Base-by-base conservation (phyloP, 2,888 invertebrate genomes). In the Cantharis rustica region DNA sequence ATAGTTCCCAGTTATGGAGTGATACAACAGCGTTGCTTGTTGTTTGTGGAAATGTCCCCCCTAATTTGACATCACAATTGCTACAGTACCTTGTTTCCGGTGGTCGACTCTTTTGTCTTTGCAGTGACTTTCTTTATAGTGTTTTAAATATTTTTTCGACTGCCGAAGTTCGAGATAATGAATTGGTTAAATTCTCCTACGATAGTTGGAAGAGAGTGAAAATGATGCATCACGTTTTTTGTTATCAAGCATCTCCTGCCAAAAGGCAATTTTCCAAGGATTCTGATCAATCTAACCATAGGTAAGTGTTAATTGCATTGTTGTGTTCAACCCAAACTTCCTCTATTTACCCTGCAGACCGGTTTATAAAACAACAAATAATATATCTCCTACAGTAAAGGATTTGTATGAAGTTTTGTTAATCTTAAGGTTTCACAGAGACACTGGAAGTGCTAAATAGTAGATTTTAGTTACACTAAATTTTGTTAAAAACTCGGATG, bases 161-260 rank as follows among this genome's bases (percentile, higher is more conserved):
- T 72, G 95, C 95, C 9, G 96, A 96, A 90, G 95, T 95, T 61
- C 92, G 95, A 20, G 95, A 95, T 88, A 94, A 94, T 85, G 95
- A 96, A 87, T 88, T 96, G 70, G 96, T 95, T 1, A 93, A 94
- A 81, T 96, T 96, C 86, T 93, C 94, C 2, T 96, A 95, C 82
- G 95, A 94, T 79, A 93, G 93, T 86, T 96, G 96, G 95, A 93
- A 94, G 84, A 92, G 94, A 5, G 94, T 95, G 0, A 93, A 93
- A 85, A 93, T 96, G 93, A 94, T 96, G 91, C 96, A 96, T 87
- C 95, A 96, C 84, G 94, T 96, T 80, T 95, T 96, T 86, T 96
- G 96, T 85, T 96, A 96, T 85, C 95, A 96, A 87, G 95, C 95
- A 0, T 95, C 95, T 1, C 95, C 96, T 0, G 93, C 95, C 1